Evolutionary conservation across 2,888 invertebrate species (phyloP).

Genomic region (Diogma glabrata): DNA sequence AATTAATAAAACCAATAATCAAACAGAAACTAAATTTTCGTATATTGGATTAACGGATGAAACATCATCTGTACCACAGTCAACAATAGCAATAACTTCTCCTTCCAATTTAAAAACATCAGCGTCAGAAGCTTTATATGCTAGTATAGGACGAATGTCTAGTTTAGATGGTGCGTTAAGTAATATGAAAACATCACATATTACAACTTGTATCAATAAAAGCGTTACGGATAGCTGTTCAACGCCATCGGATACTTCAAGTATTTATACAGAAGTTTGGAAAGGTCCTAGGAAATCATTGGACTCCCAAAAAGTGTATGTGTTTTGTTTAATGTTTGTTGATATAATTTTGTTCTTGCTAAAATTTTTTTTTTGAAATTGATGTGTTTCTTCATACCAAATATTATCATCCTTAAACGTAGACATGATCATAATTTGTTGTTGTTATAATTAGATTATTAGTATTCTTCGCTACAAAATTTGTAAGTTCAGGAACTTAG

Average conservation of each 20-base stretch:
- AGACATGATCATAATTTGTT: too few species aligned
- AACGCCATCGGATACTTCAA: conserved; percentile 23
- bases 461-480: too few species aligned
- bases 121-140: conserved; percentile 18
- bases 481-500: too few species aligned
- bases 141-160: conserved; percentile 13
- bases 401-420: too few species aligned
- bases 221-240: conserved; percentile 24
- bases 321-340: conserved; percentile 11
- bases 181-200: conserved; percentile 20
- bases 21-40: conserved; percentile 24
- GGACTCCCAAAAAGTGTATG: conserved; percentile 35
- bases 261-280: conserved; percentile 37
- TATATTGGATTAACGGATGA: conserved; percentile 28
- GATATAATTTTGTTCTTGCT: conserved; percentile 11
- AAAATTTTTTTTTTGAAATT: conserved; percentile 5
- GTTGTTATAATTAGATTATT: too few species aligned
- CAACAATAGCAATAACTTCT: background rate
- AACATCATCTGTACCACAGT: background rate
- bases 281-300: conserved; percentile 36
- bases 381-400: too few species aligned
- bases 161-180: conserved; percentile 10
- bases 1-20: conserved; percentile 29
- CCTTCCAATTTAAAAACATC: conserved; percentile 13
- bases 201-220: background rate